phyloP scores from a whole-genome alignment of 2,797 vertebrate species.

The Delichon dasypus region DNA sequence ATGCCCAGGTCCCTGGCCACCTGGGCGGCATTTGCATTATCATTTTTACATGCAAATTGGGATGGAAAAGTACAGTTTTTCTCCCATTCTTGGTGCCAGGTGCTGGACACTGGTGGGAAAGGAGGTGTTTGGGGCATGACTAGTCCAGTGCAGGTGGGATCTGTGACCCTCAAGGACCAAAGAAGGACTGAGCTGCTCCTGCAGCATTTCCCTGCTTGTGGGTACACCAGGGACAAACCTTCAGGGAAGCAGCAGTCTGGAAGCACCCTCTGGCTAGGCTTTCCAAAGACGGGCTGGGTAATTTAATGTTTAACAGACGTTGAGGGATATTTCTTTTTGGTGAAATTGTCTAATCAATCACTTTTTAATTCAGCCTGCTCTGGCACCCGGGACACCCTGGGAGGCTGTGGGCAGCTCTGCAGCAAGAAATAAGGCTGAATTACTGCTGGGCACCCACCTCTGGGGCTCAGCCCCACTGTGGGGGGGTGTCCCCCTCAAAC shows the following conservation, averaged over 20 bases:
- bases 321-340: conserved; percentile 31
- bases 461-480: accelerated
- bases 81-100: neutral
- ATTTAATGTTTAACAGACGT: conserved; percentile 7
- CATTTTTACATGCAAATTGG: neutral
- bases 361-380: conserved; percentile 42
- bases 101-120: accelerated
- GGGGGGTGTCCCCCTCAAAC: too few relatives aligned
- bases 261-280: neutral
- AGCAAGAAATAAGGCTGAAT: neutral
- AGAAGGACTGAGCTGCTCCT: neutral
- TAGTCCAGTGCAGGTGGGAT: neutral
- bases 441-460: neutral
- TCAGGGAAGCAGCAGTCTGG: neutral
- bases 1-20: neutral
- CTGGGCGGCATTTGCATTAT: neutral
- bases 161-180: neutral
- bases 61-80: neutral
- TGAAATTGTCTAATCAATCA: conserved; percentile 54
- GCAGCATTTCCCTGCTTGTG: neutral
- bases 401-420: neutral
- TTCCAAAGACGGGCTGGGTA: neutral
- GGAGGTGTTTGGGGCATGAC: neutral
- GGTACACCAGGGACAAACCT: neutral
- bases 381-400: neutral